Evolutionary conservation across 2,888 invertebrate genomes (phyloP).

Genomic region (Orchesellides sinensis): DNA sequence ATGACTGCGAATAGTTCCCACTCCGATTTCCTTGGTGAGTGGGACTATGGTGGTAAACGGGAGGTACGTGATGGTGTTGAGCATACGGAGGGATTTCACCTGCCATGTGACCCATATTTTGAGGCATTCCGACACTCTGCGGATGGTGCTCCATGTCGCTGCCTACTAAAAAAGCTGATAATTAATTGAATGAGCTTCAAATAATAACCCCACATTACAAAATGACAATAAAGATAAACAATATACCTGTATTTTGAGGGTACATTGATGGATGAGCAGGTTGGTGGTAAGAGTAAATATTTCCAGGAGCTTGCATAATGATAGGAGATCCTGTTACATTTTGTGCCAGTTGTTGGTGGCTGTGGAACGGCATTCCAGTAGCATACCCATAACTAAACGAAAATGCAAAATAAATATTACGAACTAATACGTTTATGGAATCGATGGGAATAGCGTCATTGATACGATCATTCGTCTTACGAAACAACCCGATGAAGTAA

Average conservation of each 20-base stretch:
- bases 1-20: slow-evolving; percentile 34
- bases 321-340: slow-evolving; percentile 72
- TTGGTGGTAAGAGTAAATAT: slow-evolving; percentile 48
- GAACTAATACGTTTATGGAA: not conserved
- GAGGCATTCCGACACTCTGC: slow-evolving; percentile 47
- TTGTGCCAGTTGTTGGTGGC: slow-evolving; percentile 69
- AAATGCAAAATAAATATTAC: too few species aligned
- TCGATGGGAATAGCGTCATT: too few species aligned
- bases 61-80: slow-evolving; percentile 66
- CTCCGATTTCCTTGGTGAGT: slow-evolving; percentile 43
- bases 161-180: slow-evolving; percentile 19
- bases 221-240: not conserved
- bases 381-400: slow-evolving; percentile 60
- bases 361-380: slow-evolving; percentile 60
- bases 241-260: slow-evolving; percentile 50
- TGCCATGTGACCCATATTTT: slow-evolving; percentile 55
- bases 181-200: too few species aligned
- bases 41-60: slow-evolving; percentile 57
- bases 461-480: too few species aligned
- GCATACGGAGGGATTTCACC: slow-evolving; percentile 65
- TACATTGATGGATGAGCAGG: slow-evolving; percentile 59
- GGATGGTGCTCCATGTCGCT: slow-evolving; percentile 66
- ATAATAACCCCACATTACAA: not conserved
- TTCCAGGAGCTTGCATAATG: slow-evolving; percentile 67
- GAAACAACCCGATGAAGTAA: too few species aligned